These are phyloP conservation scores for Spheniscus mendiculus DNA, from an alignment of 2,113 vertebrate genomes.

Conservation along the genomic window DNA sequence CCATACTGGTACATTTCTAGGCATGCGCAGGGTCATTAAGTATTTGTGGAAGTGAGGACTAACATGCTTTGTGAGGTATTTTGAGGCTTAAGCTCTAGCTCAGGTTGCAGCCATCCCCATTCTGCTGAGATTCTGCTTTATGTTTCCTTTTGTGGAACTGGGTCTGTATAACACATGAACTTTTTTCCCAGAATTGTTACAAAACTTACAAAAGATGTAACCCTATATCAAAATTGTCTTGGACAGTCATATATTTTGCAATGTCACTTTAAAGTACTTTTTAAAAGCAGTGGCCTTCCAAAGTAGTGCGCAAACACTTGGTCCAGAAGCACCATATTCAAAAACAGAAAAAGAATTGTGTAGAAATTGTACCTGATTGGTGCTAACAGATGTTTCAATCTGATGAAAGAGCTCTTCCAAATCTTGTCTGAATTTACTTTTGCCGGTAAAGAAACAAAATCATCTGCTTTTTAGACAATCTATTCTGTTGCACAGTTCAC, in stretches of 20 bases:
- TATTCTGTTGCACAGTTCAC: neutral
- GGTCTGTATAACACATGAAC: neutral
- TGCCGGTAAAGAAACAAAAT: neutral
- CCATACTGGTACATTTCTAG: neutral
- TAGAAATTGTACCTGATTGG: neutral
- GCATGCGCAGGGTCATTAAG: accelerated
- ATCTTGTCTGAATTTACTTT: neutral
- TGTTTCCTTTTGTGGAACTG: neutral
- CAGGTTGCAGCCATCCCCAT: neutral
- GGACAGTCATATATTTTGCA: neutral
- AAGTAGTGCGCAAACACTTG: neutral
- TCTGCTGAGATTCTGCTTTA: neutral
- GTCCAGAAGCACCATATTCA: neutral
- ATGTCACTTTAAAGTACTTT: neutral
- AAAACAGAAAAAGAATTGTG: neutral
- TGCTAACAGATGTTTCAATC: neutral
- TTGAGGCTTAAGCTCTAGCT: neutral
- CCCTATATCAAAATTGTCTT: neutral
- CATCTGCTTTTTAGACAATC: neutral
- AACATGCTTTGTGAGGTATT: neutral
- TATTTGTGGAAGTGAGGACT: neutral
- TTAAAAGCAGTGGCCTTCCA: neutral
- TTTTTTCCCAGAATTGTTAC: neutral
- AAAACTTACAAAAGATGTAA: neutral
- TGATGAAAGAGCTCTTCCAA: neutral